Evolutionary conservation across 2,797 vertebrate species (phyloP), one percentile per base, ranked within the genome.

Genomic region (Megaceryle alcyon): DNA sequence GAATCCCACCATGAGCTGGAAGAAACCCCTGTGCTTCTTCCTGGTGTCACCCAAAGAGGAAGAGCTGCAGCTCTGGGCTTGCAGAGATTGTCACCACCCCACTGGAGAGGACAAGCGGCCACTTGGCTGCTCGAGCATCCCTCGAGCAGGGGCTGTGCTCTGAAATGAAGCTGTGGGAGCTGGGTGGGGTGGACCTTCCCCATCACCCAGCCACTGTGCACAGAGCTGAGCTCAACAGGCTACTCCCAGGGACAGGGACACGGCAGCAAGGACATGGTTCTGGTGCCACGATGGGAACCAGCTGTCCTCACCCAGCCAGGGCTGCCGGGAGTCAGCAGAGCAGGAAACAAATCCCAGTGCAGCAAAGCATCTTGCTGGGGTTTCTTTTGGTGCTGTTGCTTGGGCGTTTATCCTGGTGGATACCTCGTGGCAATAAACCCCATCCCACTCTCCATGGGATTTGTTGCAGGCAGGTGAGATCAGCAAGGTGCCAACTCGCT

Each of bases 261-360:
- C 0, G 1, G 56, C 68, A 12, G 5, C 48, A 31, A 1, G 33
- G 31, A 54, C 7, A 5, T 0, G 2, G 5, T 59, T 16, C 51
- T 26, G 1, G 0, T 10, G 39, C 8, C 20, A 3, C 0, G 3
- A 4, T 4, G 29, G 66, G 13, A 51, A 37, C 8, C 0, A 4
- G 26, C 26, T 2, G 0, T 9, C 54, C 69, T 61, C 3, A 0
- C 44, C 76, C 7, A 2, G 51, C 26, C 5, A 2, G 13, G 29
- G 65, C 64, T 46, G 63, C 43, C 49, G 2, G 0, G 63, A 25
- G 29, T 6, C 13, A 15, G 49, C 14, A 28, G 20, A 3, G 2
- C 23, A 39, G 31, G 39, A 79, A 88, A 68, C 25, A 39, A 49
- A 59, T 23, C 57, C 69, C 1, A 0, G 81, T 4, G 60, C 37